Base-by-base conservation (phyloP, 2,888 invertebrate genomes). In the Pristionchus japonicus region DNA sequence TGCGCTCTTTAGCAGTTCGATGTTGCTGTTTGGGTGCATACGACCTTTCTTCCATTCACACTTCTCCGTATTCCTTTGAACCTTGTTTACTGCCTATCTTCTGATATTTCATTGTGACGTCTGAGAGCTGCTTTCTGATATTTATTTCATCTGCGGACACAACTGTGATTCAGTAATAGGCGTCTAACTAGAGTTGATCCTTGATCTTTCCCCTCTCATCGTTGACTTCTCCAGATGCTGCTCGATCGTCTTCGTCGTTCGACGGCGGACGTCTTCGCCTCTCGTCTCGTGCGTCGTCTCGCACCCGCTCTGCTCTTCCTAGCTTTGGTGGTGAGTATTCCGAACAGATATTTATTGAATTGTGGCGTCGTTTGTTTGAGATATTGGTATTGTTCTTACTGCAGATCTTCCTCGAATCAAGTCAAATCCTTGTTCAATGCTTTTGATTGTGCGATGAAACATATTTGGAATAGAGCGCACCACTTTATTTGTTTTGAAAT, bases 251-350 rank as follows among this genome's bases (percentile, higher is more conserved):
- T 87, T n/a, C 87, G 87, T 57, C 74, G 43, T 9, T 87, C 87
- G 27, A 87, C 87, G 15, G 37, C 34, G 13, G 31, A 34, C 31
- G 77, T 87, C n/a, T 31, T 87, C 52, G 77, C 87, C 0, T 87
- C 87, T 27, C 85, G 77, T 83, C 83, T 88, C 47, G 80, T 87
- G 49, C 88, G 87, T 27, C 85, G 87, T 77, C 83, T 88, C 34
- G 61, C 85, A 40, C 86, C 85, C n/a, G 80, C 77, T 49, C 74
- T 88, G 34, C 86, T 89, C 86, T 82, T 89, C 80, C 80, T 89
- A 61, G 86, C 86, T 64, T 86, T 88, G 43, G 80, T 84, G 77
- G 88, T 89, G 47, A 40, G 77, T 34, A 7, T 40, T 20, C 4
- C 40, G 2, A 11, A 23, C n/a, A 9, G 15, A 15, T 37, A 4